Percentiles rank a stretch among this genome's conserved stretches.
These are phyloP conservation scores for Mus musculus DNA, from an alignment of 2,113 vertebrate genomes.

Conservation along the genomic window DNA sequence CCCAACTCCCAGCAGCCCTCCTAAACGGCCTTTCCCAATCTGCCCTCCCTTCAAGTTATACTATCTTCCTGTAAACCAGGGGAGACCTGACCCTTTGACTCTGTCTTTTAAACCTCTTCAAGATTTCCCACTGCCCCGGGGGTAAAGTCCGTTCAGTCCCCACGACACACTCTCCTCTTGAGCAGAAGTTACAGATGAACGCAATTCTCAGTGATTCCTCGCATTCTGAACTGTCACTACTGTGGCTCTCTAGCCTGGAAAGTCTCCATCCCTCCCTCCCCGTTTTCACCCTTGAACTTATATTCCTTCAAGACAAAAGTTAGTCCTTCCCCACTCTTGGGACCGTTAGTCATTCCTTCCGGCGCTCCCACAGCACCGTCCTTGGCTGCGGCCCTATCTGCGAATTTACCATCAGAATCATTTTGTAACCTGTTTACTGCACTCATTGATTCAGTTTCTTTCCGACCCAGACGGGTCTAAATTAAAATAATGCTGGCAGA, in stretches of 20 bases:
- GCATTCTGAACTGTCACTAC: not conserved
- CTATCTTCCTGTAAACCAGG: not conserved
- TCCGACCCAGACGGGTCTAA: fast-evolving
- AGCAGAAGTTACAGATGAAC: not conserved
- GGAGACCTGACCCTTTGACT: not conserved
- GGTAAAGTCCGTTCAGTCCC: not conserved
- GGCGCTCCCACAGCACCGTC: not conserved
- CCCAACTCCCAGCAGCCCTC: not conserved
- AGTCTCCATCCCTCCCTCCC: constrained; percentile 48
- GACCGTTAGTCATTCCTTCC: constrained; percentile 43
- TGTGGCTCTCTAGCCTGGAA: constrained; percentile 27
- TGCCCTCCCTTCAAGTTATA: not conserved
- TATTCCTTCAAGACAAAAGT: constrained; percentile 39
- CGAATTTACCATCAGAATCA: not conserved
- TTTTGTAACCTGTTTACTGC: constrained; percentile 22
- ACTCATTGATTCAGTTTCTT: constrained; percentile 44
- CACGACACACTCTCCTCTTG: not conserved
- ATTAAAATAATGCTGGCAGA: not conserved
- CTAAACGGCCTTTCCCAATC: not conserved
- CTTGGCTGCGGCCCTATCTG: not conserved
- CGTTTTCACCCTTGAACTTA: constrained; percentile 64
- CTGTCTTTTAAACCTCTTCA: not conserved
- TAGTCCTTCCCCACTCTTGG: not conserved
- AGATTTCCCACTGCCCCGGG: not conserved
- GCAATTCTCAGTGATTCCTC: not conserved